Conservation (phyloP, 2,113 vertebrate genomes). For the Peromyscus californicus region DNA sequence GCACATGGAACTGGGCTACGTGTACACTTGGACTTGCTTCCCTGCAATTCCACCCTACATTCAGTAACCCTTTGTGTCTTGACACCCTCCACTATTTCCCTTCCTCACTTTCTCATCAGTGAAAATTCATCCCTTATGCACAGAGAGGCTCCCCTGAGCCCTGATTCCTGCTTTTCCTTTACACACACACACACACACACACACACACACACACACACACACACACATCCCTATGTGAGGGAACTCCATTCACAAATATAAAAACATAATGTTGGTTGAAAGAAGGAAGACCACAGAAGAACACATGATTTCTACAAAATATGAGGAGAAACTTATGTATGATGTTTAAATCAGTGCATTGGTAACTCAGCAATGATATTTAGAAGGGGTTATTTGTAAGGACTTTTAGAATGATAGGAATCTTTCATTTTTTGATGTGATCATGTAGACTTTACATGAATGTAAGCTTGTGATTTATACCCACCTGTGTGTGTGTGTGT, state of each 20-base stretch:
- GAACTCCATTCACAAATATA: background rate
- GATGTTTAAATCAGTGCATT: background rate
- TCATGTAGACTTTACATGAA: background rate
- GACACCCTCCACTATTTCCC: background rate
- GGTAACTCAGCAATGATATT: background rate
- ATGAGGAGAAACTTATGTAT: background rate
- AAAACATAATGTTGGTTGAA: background rate
- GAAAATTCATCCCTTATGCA: background rate
- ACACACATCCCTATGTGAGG: too few relatives aligned
- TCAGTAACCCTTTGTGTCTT: background rate
- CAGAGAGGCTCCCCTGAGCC: background rate
- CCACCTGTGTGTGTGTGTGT: background rate
- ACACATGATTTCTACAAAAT: background rate
- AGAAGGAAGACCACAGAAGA: background rate
- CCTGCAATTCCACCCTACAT: background rate
- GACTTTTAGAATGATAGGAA: background rate
- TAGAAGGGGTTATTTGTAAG: background rate
- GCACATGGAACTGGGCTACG: too few relatives aligned
- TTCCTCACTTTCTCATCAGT: background rate
- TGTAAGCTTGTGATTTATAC: background rate
- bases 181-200: background rate
- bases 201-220: background rate
- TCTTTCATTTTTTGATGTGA: background rate
- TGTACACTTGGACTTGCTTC: background rate
- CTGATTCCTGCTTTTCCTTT: background rate